Evolutionary conservation across 2,113 vertebrate species (phyloP).

Genomic region (Ancistrus triradiatus): DNA sequence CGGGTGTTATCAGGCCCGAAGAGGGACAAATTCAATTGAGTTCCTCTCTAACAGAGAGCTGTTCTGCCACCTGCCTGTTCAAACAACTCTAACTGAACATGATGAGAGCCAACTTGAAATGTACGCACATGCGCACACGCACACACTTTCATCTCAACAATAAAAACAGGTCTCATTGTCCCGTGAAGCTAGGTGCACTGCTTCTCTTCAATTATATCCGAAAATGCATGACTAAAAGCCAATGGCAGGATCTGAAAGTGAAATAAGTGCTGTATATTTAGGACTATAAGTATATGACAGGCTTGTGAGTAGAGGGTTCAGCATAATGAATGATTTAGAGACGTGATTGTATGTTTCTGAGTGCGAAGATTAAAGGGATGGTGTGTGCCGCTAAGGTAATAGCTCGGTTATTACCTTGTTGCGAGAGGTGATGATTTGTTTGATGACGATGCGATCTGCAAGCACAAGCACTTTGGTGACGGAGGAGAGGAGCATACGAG

Average conservation of each 20-base stretch:
- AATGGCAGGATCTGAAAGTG: constrained; percentile 45
- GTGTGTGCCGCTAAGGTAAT: not conserved
- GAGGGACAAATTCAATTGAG: constrained; percentile 61
- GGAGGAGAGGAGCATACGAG: constrained; percentile 89
- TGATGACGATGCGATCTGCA: constrained; percentile 94
- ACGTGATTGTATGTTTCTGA: not conserved
- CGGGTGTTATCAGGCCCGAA: constrained; percentile 49
- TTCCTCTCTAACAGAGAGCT: constrained; percentile 64
- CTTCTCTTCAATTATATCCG: constrained; percentile 57
- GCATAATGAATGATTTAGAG: constrained; percentile 19
- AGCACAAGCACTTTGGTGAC: constrained; percentile 95
- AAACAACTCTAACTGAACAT: constrained; percentile 59
- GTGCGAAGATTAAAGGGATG: constrained; percentile 14
- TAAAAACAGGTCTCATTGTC: constrained; percentile 22
- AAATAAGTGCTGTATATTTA: constrained; percentile 1
- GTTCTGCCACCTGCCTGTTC: constrained; percentile 54
- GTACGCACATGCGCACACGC: constrained; percentile 12
- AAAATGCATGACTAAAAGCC: constrained; percentile 36
- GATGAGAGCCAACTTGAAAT: constrained; percentile 52
- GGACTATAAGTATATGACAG: not conserved
- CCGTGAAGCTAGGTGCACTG: constrained; percentile 47
- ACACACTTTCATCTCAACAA: constrained; percentile 11
- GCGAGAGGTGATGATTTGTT: constrained; percentile 93
- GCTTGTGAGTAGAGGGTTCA: constrained; percentile 1
- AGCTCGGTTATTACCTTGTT: constrained; percentile 80